Base-by-base conservation (phyloP, 2,888 invertebrate genomes). In the Xestia sexstrigata region DNA sequence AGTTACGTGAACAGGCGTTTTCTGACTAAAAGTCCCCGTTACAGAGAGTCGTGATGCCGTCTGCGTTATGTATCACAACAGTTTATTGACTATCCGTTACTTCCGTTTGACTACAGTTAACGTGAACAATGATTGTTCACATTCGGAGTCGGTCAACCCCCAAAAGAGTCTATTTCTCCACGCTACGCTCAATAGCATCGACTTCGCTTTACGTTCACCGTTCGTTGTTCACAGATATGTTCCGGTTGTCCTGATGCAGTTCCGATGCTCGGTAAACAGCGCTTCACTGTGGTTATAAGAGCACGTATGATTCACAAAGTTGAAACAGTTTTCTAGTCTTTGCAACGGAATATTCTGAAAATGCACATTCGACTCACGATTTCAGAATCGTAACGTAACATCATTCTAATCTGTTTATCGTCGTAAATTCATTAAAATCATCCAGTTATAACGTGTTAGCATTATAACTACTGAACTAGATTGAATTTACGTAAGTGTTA, bases 131-230 rank as follows among this genome's bases (percentile, higher is more conserved):
- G 88, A 82, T 79, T 74, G 87, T 87, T 87, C 89, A 91, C 89
- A 90, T 90, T 90, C 80, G 87, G 87, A 89, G 89, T 91, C 91
- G 89, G 91, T 92, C 91, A 93, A 62, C 89, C 90, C 90, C 88
- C 87, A 88, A 90, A 90, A 90, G 87, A 89, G 86, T 86, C 80
- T 81, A 88, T 90, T 91, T 91, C 88, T 91, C 88, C 83, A 81
- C 77, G 78, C 68, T 82, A 87, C 89, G 89, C 82, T 87, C 83
- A 84, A 83, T 85, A 86, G 87, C 89, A 86, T 88, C 83, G 85
- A 76, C 73, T 81, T 69, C n/a, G 60, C 60, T 77, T 73, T 73
- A 76, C 73, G 70, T 79, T 79, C 85, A 84, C 83, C 80, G 81
- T 88, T 88, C 87, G 85, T 87, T 89, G 85, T 89, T 87, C 76